Percentiles rank a stretch among this genome's conserved stretches.
These are phyloP conservation scores for Spea hammondii DNA, from an alignment of 2,797 vertebrate species.

Conservation along the genomic window DNA sequence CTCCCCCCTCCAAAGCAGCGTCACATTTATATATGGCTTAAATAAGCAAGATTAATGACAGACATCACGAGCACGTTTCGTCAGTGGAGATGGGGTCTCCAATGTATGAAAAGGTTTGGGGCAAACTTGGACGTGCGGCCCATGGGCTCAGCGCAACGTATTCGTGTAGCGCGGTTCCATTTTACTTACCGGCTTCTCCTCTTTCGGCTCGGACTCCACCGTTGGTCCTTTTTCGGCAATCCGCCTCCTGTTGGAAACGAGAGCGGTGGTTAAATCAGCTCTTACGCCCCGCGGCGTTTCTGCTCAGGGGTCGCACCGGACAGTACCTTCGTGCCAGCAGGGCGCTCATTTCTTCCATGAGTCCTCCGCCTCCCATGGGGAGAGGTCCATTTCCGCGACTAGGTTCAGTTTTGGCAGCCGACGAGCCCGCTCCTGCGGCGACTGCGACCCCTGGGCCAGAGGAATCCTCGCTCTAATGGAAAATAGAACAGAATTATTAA, in stretches of 20 bases:
- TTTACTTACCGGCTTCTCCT: constrained; percentile 83
- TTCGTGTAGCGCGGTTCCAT: no score
- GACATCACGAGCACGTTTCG: no score
- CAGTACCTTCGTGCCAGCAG: constrained; percentile 91
- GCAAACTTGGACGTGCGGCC: no score
- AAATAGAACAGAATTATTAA: constrained; percentile 21
- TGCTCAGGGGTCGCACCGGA: no score
- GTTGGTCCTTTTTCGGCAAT: constrained; percentile 96
- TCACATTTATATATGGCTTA: no score
- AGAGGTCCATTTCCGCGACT: constrained; percentile 87
- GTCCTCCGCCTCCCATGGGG: constrained; percentile 84
- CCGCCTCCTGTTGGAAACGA: constrained; percentile 78
- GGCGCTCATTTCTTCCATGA: constrained; percentile 99
- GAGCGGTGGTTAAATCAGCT: neutral
- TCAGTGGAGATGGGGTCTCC: no score
- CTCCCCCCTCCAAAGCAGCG: no score
- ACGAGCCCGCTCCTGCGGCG: constrained; percentile 57
- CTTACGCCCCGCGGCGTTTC: no score
- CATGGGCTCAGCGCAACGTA: no score
- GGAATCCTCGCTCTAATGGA: constrained; percentile 80
- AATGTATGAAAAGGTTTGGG: no score
- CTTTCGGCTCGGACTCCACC: constrained; percentile 86
- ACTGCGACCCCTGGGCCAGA: constrained; percentile 69
- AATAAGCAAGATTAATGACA: no score
- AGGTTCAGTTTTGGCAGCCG: constrained; percentile 78